Evolutionary conservation across 2,113 vertebrate species (phyloP).

Genomic region (Otolemur garnettii): DNA sequence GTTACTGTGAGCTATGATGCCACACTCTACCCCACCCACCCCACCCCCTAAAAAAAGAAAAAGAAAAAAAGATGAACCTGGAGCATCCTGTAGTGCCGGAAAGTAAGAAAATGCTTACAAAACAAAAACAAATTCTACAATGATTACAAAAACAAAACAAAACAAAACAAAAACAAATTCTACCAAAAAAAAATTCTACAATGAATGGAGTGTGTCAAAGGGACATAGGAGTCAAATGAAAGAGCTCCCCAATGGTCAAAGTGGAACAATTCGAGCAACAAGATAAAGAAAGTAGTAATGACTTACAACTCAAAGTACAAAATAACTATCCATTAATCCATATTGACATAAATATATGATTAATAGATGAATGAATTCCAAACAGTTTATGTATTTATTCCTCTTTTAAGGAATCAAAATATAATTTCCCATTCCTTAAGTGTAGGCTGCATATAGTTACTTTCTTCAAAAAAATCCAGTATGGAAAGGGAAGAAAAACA

Average conservation of each 20-base stretch:
- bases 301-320: slow-evolving; percentile 23
- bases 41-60: too few species aligned
- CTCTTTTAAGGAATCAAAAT: neutral
- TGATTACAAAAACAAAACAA: too few species aligned
- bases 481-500: neutral
- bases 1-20: too few species aligned
- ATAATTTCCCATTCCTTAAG: neutral
- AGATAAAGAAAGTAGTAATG: neutral
- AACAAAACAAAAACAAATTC: neutral
- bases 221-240: neutral
- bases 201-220: neutral
- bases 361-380: slow-evolving; percentile 7
- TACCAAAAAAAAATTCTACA: neutral
- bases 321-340: neutral
- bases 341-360: neutral
- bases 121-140: neutral
- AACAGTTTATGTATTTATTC: slow-evolving; percentile 2
- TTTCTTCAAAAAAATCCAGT: slow-evolving; percentile 38
- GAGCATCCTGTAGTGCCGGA: neutral
- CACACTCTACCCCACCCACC: too few species aligned
- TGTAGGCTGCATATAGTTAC: neutral
- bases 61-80: neutral
- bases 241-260: neutral
- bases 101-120: neutral
- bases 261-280: neutral